These are phyloP conservation scores for Ceriagrion tenellum DNA, from an alignment of 2,888 invertebrate genomes.

Conservation along the genomic window DNA sequence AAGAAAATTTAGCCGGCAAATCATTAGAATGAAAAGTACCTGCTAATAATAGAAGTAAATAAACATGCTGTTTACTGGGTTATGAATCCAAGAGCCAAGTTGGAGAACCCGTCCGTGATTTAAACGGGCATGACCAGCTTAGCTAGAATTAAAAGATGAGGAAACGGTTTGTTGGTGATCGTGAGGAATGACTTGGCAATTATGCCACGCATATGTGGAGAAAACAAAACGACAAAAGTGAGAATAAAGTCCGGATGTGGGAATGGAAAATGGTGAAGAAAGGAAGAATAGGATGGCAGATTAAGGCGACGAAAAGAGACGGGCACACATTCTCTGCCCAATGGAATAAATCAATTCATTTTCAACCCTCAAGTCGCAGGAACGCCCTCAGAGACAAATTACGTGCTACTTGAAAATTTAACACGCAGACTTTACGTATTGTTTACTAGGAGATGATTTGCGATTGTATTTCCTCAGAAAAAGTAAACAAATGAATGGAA, in stretches of 20 bases:
- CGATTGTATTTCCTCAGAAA: not conserved
- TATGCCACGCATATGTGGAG: not conserved
- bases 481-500: not conserved
- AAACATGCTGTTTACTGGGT: too few relatives aligned
- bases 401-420: not conserved
- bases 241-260: not conserved
- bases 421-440: not conserved
- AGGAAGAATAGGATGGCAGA: not conserved
- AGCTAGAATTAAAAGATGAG: too few relatives aligned
- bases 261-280: not conserved
- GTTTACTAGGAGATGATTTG: not conserved
- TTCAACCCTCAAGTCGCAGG: not conserved
- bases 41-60: too few relatives aligned
- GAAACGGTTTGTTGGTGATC: too few relatives aligned
- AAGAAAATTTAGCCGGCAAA: too few relatives aligned
- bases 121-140: too few relatives aligned
- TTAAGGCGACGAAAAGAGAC: not conserved
- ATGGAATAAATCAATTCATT: too few relatives aligned
- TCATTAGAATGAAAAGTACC: too few relatives aligned
- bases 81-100: too few relatives aligned
- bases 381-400: not conserved
- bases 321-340: not conserved
- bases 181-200: too few relatives aligned
- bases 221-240: not conserved
- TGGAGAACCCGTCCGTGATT: too few relatives aligned